These are phyloP conservation scores for Anguilla rostrata DNA, from an alignment of 2,113 vertebrate genomes.

Conservation along the genomic window DNA sequence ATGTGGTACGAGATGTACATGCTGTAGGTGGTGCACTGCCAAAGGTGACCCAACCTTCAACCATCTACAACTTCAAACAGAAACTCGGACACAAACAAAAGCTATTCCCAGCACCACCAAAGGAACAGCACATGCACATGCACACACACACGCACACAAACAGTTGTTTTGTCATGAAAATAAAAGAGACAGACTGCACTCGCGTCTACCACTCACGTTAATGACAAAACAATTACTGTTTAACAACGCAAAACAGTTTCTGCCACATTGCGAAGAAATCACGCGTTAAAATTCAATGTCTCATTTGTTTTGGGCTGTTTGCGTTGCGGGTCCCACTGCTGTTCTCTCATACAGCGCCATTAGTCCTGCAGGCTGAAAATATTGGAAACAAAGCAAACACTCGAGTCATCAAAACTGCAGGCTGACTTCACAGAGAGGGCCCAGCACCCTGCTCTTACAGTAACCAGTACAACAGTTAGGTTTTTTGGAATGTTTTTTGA, in stretches of 20 bases:
- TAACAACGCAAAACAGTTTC: not conserved
- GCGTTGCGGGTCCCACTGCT: not conserved
- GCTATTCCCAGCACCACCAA: no score
- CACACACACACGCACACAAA: not conserved
- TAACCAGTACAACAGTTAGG: no score
- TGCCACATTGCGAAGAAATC: not conserved
- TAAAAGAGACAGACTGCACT: not conserved
- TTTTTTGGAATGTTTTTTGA: no score
- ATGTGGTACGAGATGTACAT: no score
- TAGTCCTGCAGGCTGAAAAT: not conserved
- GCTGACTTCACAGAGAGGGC: not conserved
- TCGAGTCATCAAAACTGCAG: not conserved
- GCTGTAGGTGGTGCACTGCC: no score
- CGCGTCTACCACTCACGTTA: not conserved
- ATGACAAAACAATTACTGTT: not conserved
- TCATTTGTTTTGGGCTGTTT: not conserved
- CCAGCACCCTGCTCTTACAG: no score
- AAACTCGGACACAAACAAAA: no score
- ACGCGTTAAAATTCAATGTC: not conserved
- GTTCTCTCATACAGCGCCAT: not conserved
- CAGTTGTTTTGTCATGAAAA: not conserved
- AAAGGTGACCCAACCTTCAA: no score
- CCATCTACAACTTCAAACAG: no score
- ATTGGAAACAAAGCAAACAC: not conserved
- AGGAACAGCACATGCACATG: no score